Conservation (phyloP, 2,888 invertebrate genomes). For the Digitonthophagus gazella region DNA sequence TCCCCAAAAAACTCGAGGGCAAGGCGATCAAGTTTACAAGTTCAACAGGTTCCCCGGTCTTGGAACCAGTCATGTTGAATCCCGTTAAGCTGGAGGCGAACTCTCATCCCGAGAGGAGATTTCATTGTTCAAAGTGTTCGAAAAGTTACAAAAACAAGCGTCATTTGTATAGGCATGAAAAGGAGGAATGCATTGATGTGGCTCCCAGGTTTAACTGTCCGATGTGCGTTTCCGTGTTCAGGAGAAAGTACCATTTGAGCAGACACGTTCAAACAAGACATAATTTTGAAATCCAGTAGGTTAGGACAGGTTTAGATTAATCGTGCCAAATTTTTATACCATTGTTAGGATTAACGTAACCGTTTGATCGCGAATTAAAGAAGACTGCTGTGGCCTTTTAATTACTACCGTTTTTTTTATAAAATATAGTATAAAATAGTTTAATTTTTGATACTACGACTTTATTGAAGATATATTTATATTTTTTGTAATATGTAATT, state of each 20-base stretch:
- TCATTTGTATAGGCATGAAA: constrained; percentile 53
- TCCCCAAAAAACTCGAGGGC: constrained; percentile 20
- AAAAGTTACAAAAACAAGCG: constrained; percentile 62
- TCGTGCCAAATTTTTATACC: not conserved
- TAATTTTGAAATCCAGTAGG: too few species aligned
- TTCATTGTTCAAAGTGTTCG: constrained; percentile 57
- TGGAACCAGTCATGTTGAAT: constrained; percentile 6
- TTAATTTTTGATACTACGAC: not conserved
- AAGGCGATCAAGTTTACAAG: too few species aligned
- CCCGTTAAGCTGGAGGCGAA: not conserved
- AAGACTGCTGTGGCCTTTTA: not conserved
- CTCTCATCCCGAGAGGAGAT: constrained; percentile 42
- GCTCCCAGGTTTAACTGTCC: constrained; percentile 55
- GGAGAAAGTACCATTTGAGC: constrained; percentile 55
- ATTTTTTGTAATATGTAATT: not conserved
- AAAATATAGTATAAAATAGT: not conserved
- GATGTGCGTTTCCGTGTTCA: constrained; percentile 53
- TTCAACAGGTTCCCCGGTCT: not conserved
- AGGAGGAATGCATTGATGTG: constrained; percentile 53
- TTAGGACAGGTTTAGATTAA: not conserved
- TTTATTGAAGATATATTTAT: not conserved
- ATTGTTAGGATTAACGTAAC: not conserved
- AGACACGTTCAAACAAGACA: constrained; percentile 53
- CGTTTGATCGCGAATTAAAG: not conserved
- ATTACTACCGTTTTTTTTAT: not conserved